Evolutionary conservation across 2,888 invertebrate genomes (phyloP).

Genomic region (Nowickia ferox): DNA sequence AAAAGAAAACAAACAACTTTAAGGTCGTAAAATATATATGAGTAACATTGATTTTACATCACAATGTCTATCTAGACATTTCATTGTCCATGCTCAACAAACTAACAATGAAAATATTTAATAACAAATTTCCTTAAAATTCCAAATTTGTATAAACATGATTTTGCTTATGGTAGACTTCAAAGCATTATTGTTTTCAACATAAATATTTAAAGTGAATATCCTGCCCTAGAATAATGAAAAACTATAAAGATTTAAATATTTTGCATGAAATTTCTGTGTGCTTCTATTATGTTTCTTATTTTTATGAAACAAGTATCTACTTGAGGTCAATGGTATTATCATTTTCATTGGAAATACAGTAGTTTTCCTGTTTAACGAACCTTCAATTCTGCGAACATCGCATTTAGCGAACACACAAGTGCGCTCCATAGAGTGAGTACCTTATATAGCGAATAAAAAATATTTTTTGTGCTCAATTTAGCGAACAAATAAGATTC

Average conservation of each 20-base stretch:
- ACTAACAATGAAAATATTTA: neutral
- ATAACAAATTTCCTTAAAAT: neutral
- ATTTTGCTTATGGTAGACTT: too few species aligned
- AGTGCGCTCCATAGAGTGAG: too few species aligned
- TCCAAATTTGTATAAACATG: neutral
- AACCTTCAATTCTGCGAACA: too few species aligned
- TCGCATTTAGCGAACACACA: too few species aligned
- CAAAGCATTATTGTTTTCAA: too few species aligned
- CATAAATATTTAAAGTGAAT: neutral
- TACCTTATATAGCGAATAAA: too few species aligned
- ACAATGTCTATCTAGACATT: too few species aligned
- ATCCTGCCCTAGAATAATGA: neutral
- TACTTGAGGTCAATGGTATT: conserved; percentile 60
- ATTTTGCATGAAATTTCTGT: neutral
- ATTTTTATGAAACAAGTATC: conserved; percentile 11
- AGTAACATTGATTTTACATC: neutral
- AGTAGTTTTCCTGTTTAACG: too few species aligned
- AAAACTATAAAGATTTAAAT: neutral
- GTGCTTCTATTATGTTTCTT: neutral
- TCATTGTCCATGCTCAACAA: neutral
- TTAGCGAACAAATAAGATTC: too few species aligned
- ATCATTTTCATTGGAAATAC: conserved; percentile 50
- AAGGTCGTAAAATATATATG: neutral
- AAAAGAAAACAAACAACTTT: neutral
- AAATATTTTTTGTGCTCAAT: too few species aligned